Base-by-base conservation (phyloP, 2,797 vertebrate genomes). In the Pristis pectinata region DNA sequence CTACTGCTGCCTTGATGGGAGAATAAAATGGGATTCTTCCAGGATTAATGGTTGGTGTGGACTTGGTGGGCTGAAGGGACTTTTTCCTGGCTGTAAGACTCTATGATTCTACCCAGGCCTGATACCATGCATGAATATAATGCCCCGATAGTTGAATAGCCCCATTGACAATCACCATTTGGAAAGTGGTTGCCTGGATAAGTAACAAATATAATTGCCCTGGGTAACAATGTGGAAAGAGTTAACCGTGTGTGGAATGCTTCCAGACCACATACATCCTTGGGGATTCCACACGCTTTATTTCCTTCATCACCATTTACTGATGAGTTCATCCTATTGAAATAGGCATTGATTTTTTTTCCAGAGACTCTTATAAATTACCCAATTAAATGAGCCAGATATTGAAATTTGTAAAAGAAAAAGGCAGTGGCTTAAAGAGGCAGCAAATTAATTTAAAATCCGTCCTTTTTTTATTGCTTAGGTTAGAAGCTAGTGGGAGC, bases 311-410 rank as follows among this genome's bases (percentile, higher is more conserved):
- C 91, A 30, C 91, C 67, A 93, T 74, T 93, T 74, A 93, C 91
- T 72, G 37, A 72, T 72, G 37, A 72, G 27, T 27, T 74, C 67
- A 49, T 37, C 22, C 87, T 93, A 41, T 27, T 70, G 27, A 74
- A 74, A 74, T 93, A 41, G 7, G 6, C 64, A 93, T 93, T 41
- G 91, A 93, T 93, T 72, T 93, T 93, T 91, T 93, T 93, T 93
- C 64, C 24, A 49, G 64, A 72, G 61, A 15, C 91, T 72, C 24
- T 44, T 27, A 9, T 11, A 70, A 93, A 72, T 72, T 93, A 49
- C 41, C 37, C 67, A 74, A 93, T 74, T 93, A 72, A 93, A 93
- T 27, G 61, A 74, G 67, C 24, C 91, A 93, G 67, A 49, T 93
- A 74, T 49, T 49, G 64, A 61, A 49, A 93, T 72, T 37, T 93